These are phyloP conservation scores for Neomorphus geoffroyi DNA, from an alignment of 2,797 vertebrate genomes.

Conservation along the genomic window DNA sequence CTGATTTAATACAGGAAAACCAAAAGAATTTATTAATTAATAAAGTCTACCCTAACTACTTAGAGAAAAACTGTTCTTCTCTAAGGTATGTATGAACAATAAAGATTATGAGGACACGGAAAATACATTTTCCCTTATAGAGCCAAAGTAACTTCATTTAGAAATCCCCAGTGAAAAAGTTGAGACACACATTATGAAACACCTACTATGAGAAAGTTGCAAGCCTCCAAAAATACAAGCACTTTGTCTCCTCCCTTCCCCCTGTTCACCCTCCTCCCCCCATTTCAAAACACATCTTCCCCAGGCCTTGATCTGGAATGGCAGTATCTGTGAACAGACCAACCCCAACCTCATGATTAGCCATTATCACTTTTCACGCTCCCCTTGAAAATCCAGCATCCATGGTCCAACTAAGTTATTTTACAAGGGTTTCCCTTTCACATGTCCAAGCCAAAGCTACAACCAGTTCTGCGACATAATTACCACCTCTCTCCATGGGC, in stretches of 20 bases:
- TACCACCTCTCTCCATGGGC: neutral
- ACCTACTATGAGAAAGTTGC: neutral
- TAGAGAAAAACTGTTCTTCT: neutral
- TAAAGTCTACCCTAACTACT: neutral
- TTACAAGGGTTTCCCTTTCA: neutral
- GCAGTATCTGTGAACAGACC: slow-evolving; percentile 17
- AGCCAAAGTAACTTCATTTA: neutral
- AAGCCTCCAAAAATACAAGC: neutral
- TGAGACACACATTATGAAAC: neutral
- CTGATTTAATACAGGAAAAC: neutral
- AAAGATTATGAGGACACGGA: neutral
- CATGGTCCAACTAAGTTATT: neutral
- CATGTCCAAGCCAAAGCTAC: neutral
- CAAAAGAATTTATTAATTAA: neutral
- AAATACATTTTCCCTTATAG: neutral
- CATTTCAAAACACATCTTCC: slow-evolving; percentile 39
- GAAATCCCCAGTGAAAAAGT: neutral
- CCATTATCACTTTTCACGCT: neutral
- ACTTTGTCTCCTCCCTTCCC: slow-evolving; percentile 4
- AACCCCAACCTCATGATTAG: neutral
- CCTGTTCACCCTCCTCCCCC: slow-evolving; percentile 30
- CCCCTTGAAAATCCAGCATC: neutral
- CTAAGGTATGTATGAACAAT: rapidly evolving
- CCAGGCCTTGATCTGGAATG: slow-evolving; percentile 33
- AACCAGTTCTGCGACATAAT: neutral